phyloP scores from a whole-genome alignment of 2,797 vertebrate genomes.

The Malacoctenus gilli region DNA sequence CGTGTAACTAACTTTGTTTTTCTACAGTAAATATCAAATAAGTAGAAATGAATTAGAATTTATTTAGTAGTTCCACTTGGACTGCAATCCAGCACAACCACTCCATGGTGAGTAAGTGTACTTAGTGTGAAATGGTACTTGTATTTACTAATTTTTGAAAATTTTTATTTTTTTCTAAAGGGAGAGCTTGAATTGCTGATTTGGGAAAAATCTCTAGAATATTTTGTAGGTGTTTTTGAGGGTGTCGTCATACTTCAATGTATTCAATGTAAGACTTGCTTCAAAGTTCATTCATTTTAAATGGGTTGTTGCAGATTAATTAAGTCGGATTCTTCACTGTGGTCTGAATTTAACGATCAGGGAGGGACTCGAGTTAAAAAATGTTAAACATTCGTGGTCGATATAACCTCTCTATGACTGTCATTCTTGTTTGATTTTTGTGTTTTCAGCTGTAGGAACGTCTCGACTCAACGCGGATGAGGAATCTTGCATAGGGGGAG shows the following conservation, averaged over 20 bases:
- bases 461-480: conserved; percentile 71
- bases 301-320: conserved; percentile 5
- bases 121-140: conserved; percentile 28
- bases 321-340: not conserved
- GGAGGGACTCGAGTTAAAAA: not conserved
- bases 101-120: conserved; percentile 54
- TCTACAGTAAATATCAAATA: conserved; percentile 33
- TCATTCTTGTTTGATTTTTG: conserved; percentile 59
- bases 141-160: too few relatives aligned
- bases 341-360: not conserved
- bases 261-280: too few relatives aligned
- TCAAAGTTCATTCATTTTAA: too few relatives aligned
- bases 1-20: conserved; percentile 31
- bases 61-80: conserved; percentile 42
- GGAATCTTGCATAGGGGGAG: conserved; percentile 72
- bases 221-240: too few relatives aligned
- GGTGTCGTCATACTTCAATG: too few relatives aligned
- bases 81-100: conserved; percentile 44
- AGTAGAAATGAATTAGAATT: conserved; percentile 37
- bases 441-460: conserved; percentile 74
- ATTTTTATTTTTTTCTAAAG: conserved; percentile 4
- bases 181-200: not conserved
- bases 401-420: conserved; percentile 55
- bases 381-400: not conserved
- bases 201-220: too few relatives aligned